Evolutionary conservation across 2,888 invertebrate species (phyloP).

Genomic region (Parnassius mnemosyne): DNA sequence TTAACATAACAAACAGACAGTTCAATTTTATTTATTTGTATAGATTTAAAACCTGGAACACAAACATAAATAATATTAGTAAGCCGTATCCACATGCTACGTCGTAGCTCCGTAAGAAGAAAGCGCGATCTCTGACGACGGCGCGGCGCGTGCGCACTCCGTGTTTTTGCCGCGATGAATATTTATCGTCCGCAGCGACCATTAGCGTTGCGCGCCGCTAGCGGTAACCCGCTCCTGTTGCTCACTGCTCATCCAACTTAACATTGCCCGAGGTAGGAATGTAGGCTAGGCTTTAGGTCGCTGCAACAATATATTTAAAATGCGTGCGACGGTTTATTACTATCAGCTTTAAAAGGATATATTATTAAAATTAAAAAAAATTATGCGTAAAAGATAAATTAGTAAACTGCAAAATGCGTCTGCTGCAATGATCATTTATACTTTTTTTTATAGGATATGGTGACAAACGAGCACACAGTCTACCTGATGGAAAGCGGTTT

Average conservation of each 20-base stretch:
- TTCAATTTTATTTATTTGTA: too few species aligned
- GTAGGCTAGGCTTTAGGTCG: constrained; percentile 15
- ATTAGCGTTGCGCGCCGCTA: constrained; percentile 41
- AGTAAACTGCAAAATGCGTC: too few species aligned
- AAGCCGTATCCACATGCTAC: constrained; percentile 36
- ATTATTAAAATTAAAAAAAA: too few species aligned
- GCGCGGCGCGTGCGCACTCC: constrained; percentile 67
- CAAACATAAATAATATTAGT: constrained; percentile 20
- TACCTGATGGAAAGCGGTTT: too few species aligned
- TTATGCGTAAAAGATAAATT: too few species aligned
- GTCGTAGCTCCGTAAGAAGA: constrained; percentile 56
- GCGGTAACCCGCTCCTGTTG: constrained; percentile 46
- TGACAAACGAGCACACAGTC: too few species aligned
- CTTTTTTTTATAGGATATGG: too few species aligned
- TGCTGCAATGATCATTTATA: too few species aligned
- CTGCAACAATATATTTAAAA: not conserved
- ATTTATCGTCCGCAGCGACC: constrained; percentile 65
- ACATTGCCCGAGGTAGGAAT: constrained; percentile 26
- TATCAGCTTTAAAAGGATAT: not conserved
- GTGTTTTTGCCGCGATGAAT: constrained; percentile 77
- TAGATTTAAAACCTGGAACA: too few species aligned
- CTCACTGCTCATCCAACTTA: constrained; percentile 36
- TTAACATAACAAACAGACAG: too few species aligned
- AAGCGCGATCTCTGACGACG: constrained; percentile 63
- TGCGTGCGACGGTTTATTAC: not conserved